phyloP scores from a whole-genome alignment of 2,888 invertebrate genomes.

The Ormyrus labotus region DNA sequence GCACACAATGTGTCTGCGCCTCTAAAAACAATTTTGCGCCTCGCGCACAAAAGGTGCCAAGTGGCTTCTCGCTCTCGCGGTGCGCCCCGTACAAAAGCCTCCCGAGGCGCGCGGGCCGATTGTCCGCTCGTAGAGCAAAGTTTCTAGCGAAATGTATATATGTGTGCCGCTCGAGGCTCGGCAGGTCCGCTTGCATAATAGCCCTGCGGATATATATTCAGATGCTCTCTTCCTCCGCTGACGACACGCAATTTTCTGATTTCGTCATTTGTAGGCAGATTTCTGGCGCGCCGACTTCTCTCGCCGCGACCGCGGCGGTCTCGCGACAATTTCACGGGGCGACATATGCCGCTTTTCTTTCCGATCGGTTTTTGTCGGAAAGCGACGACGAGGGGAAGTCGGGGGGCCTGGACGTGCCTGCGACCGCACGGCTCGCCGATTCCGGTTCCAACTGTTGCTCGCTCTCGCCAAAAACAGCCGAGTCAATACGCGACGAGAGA shows the following conservation, averaged over 20 bases:
- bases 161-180: neutral
- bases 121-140: neutral
- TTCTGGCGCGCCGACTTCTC: constrained; percentile 49
- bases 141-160: constrained; percentile 14
- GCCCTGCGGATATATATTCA: constrained; percentile 4
- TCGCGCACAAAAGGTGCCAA: too few species aligned
- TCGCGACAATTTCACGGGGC: constrained; percentile 8
- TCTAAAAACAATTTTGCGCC: too few species aligned
- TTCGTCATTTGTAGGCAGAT: constrained; percentile 62
- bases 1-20: too few species aligned
- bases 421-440: constrained; percentile 23
- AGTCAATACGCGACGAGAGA: neutral
- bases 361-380: too few species aligned
- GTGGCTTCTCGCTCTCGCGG: too few species aligned
- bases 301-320: neutral
- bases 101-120: too few species aligned
- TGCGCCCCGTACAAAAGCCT: too few species aligned
- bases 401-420: neutral
- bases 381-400: too few species aligned
- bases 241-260: constrained; percentile 64
- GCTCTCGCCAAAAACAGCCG: too few species aligned
- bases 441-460: constrained; percentile 65
- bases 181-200: constrained; percentile 14
- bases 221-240: constrained; percentile 37
- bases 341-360: constrained; percentile 25